Conservation (phyloP, 2,113 vertebrate genomes). For the Macrotus californicus region DNA sequence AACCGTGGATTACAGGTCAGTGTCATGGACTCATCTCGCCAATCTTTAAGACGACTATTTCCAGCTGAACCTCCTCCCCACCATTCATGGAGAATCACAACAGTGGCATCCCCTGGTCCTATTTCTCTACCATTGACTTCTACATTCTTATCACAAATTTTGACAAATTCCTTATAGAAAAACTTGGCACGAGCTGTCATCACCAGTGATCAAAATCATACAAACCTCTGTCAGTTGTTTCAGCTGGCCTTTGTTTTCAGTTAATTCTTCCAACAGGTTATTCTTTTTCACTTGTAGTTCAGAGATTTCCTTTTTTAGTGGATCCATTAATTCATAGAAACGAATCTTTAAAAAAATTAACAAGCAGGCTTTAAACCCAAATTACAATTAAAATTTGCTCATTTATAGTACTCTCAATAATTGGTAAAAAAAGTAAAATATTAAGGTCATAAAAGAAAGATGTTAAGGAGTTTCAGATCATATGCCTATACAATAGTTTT, state of each 20-base stretch:
- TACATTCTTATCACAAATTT: not conserved
- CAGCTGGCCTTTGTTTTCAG: slow-evolving; percentile 82
- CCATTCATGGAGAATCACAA: not conserved
- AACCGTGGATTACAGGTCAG: not conserved
- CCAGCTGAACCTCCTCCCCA: not conserved
- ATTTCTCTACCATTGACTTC: not conserved
- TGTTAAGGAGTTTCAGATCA: not conserved
- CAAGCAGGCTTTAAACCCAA: not conserved
- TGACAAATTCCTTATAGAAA: not conserved
- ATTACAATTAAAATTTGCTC: not conserved
- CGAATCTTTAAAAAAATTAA: slow-evolving; percentile 79
- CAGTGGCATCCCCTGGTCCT: not conserved
- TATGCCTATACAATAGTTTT: not conserved
- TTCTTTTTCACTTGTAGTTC: slow-evolving; percentile 86
- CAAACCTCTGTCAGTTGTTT: slow-evolving; percentile 89
- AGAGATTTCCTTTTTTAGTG: slow-evolving; percentile 83
- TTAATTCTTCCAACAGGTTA: slow-evolving; percentile 85
- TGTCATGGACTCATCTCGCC: not conserved
- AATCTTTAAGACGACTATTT: not conserved
- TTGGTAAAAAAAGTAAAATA: not conserved
- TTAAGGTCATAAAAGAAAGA: not conserved
- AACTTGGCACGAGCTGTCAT: not conserved
- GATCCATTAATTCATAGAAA: slow-evolving; percentile 89
- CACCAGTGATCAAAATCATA: not conserved
- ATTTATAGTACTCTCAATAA: not conserved